A percentile compares a stretch with the other conserved stretches of the same genome.
phyloP scores from a whole-genome alignment of 2,888 invertebrate species.

The Cheilosia urbana region DNA sequence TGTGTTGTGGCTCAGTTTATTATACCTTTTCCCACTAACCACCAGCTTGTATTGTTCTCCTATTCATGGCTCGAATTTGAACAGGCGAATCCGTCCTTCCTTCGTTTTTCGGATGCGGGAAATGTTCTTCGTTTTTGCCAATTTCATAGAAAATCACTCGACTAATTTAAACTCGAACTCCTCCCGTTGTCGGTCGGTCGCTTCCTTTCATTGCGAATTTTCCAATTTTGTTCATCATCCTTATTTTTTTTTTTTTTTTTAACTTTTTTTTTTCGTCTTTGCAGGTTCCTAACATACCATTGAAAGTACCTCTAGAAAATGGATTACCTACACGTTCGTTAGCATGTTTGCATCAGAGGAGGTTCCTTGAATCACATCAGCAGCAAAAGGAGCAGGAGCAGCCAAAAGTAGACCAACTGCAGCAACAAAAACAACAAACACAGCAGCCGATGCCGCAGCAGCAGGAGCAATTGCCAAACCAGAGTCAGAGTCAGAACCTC shows the following conservation, averaged over 20 bases:
- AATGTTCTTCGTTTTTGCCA: slow-evolving; percentile 31
- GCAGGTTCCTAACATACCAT: slow-evolving; percentile 83
- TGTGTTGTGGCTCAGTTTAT: slow-evolving; percentile 60
- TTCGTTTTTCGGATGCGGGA: background rate
- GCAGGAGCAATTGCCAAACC: slow-evolving; percentile 77
- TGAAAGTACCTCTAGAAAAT: slow-evolving; percentile 81
- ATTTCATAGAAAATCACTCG: slow-evolving; percentile 53
- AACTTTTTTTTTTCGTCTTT: slow-evolving; percentile 43
- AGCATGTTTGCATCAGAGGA: slow-evolving; percentile 82
- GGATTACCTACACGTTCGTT: slow-evolving; percentile 78
- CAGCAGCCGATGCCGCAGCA: slow-evolving; percentile 42
- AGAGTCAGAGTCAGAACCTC: slow-evolving; percentile 68
- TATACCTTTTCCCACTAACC: slow-evolving; percentile 44
- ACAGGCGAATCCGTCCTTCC: background rate
- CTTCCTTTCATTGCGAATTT: slow-evolving; percentile 59
- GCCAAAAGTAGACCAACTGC: slow-evolving; percentile 77
- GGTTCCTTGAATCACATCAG: slow-evolving; percentile 79
- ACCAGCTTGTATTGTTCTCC: slow-evolving; percentile 3
- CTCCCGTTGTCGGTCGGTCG: slow-evolving; percentile 2
- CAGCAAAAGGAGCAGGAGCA: slow-evolving; percentile 75
- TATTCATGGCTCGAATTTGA: background rate
- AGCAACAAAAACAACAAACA: slow-evolving; percentile 27
- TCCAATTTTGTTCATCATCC: slow-evolving; percentile 53
- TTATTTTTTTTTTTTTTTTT: slow-evolving; percentile 6
- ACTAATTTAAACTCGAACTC: slow-evolving; percentile 61